These are phyloP conservation scores for Antedon mediterranea DNA, from an alignment of 53 echinoderm and acorn worm species.

Conservation along the genomic window DNA sequence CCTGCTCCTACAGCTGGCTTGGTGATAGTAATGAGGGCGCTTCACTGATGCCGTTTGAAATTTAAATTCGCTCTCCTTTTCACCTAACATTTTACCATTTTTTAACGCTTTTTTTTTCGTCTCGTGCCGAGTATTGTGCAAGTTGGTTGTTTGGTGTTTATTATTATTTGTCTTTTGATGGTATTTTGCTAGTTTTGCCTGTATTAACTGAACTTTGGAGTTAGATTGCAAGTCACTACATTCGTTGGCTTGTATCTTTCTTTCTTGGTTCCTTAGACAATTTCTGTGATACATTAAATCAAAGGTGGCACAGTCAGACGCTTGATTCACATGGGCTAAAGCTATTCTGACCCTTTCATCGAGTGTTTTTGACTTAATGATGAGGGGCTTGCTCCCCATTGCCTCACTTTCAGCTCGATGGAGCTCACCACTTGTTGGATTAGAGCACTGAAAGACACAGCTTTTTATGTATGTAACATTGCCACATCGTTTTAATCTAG, in stretches of 20 bases:
- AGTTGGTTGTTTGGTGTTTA: too few species aligned
- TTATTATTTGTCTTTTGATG: too few species aligned
- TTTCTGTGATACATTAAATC: conserved; percentile 18
- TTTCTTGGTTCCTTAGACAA: conserved; percentile 15
- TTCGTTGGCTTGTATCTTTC: conserved; percentile 13
- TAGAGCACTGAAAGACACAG: conserved; percentile 12
- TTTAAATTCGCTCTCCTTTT: too few species aligned
- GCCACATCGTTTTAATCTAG: conserved; percentile 10
- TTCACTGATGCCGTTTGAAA: too few species aligned
- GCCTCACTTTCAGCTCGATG: conserved; percentile 27
- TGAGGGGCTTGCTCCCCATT: conserved; percentile 7
- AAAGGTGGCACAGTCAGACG: conserved; percentile 20
- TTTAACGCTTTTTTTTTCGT: too few species aligned
- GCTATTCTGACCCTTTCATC: conserved; percentile 21
- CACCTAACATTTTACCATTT: too few species aligned
- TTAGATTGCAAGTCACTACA: too few species aligned
- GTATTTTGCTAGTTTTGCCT: too few species aligned
- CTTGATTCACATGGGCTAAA: conserved; percentile 14
- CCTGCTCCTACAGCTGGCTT: too few species aligned
- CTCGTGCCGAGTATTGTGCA: too few species aligned
- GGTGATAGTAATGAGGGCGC: too few species aligned
- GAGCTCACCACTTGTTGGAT: conserved; percentile 19
- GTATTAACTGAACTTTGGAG: too few species aligned
- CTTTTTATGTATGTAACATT: conserved; percentile 12
- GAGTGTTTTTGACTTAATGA: conserved; percentile 14